A percentile compares a stretch with the other conserved stretches of the same genome.
Evolutionary conservation across 1,140 invertebrate genomes (phyloP).

Genomic region (Scaptodrosophila lebanonensis): DNA sequence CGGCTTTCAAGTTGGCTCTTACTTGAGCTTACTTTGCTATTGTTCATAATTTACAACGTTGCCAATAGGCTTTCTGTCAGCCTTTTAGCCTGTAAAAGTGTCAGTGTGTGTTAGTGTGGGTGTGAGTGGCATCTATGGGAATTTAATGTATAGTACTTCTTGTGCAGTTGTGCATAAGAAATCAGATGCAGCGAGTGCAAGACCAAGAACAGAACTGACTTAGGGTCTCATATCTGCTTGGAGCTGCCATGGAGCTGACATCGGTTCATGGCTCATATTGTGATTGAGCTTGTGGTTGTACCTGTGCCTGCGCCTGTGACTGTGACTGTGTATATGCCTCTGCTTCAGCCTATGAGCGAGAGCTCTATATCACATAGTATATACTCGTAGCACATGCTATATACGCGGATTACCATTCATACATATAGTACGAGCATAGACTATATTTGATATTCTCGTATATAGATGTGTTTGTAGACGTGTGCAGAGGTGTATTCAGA

Average conservation of each 20-base stretch:
- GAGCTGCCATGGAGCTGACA: no score
- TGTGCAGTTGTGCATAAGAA: conserved; percentile 59
- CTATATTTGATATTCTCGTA: no score
- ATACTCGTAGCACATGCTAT: no score
- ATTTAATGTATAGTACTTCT: conserved; percentile 63
- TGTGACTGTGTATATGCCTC: conserved; percentile 9
- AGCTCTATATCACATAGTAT: no score
- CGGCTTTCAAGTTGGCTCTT: conserved; percentile 44
- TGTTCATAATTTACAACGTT: conserved; percentile 55
- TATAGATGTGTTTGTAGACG: no score
- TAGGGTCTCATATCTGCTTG: conserved; percentile 28
- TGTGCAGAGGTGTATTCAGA: no score
- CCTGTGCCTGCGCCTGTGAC: conserved; percentile 6
- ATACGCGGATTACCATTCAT: no score
- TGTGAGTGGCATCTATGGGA: conserved; percentile 29
- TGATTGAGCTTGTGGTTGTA: conserved; percentile 1
- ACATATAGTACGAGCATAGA: no score
- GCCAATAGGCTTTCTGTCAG: conserved; percentile 29
- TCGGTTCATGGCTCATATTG: neutral
- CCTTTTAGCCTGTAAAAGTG: conserved; percentile 19
- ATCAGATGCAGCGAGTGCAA: conserved; percentile 19
- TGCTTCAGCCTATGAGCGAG: conserved; percentile 9
- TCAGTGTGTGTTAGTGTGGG: neutral
- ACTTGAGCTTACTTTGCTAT: conserved; percentile 22
- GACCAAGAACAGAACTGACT: conserved; percentile 24